Conservation (phyloP, 2,797 vertebrate species). For the Fratercula arctica region DNA sequence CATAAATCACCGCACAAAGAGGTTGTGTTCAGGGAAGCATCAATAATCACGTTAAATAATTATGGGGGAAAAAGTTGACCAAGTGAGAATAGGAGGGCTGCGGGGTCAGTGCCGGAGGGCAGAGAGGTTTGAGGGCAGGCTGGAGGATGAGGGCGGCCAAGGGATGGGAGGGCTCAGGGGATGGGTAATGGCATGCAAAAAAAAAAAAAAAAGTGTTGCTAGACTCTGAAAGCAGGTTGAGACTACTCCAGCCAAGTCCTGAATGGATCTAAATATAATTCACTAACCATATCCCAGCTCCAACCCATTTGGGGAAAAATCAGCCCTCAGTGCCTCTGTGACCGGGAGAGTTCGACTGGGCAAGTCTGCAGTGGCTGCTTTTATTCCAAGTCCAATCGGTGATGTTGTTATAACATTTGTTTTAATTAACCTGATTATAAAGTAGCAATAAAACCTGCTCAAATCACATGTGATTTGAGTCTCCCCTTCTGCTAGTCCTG, state of each 20-base stretch:
- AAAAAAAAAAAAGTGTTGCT: background rate
- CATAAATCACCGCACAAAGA: background rate
- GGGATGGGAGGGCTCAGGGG: background rate
- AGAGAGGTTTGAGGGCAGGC: background rate
- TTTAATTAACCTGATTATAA: background rate
- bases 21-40: background rate
- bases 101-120: fast-evolving
- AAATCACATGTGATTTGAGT: background rate
- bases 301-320: background rate
- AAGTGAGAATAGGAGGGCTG: background rate
- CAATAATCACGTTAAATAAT: background rate
- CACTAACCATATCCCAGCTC: background rate
- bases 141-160: background rate
- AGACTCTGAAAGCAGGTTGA: background rate
- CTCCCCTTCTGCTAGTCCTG: background rate
- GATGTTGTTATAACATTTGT: background rate
- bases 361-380: background rate
- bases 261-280: background rate
- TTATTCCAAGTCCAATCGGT: background rate
- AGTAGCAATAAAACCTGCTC: background rate
- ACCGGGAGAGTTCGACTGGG: background rate
- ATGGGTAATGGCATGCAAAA: background rate
- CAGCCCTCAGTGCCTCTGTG: background rate
- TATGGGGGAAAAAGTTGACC: background rate
- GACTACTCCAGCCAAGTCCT: background rate